Conservation (phyloP, 2,113 vertebrate genomes). For the Pantherophis guttatus region DNA sequence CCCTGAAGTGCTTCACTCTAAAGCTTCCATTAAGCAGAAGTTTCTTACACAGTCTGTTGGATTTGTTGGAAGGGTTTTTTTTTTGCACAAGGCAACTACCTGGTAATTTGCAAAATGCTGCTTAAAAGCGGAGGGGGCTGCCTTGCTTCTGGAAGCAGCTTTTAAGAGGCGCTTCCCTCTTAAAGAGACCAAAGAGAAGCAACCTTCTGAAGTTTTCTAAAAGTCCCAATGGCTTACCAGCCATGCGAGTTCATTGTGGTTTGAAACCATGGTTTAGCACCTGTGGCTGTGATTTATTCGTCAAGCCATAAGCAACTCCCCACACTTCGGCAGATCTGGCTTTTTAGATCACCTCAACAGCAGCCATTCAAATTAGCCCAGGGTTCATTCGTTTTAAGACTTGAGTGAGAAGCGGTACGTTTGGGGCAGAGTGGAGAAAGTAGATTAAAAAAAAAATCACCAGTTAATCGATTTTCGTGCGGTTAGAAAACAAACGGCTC, state of each 20-base stretch:
- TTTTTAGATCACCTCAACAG: background rate
- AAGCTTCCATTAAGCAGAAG: background rate
- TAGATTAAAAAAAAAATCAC: background rate
- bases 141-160: background rate
- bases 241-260: background rate
- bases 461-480: background rate
- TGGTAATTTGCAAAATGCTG: background rate
- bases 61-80: background rate
- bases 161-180: background rate
- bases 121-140: background rate
- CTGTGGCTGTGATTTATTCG: background rate
- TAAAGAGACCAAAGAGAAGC: background rate
- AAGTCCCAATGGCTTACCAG: background rate
- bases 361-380: background rate
- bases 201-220: background rate
- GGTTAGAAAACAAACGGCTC: background rate
- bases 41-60: background rate
- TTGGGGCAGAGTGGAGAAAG: background rate
- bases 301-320: background rate
- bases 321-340: background rate
- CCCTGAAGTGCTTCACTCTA: background rate
- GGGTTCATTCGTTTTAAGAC: background rate
- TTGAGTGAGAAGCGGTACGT: background rate
- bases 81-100: background rate
- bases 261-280: background rate